Evolutionary conservation across 2,797 vertebrate genomes (phyloP).

Genomic region (Esox masquinongy): DNA sequence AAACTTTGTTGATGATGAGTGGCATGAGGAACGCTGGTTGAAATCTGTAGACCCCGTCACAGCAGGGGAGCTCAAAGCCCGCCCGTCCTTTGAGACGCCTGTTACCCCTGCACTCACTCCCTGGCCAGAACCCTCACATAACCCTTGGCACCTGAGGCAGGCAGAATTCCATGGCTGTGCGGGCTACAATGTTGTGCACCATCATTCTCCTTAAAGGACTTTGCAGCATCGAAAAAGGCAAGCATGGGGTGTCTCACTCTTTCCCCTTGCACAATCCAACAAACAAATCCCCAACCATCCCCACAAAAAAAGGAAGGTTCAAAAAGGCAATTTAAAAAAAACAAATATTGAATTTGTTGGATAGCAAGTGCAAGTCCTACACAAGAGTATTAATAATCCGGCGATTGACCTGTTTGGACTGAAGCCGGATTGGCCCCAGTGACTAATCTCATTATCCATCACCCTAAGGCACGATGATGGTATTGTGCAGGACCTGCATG

Average conservation of each 20-base stretch:
- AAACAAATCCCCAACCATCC: constrained; percentile 17
- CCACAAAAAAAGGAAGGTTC: not conserved
- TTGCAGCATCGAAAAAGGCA: not conserved
- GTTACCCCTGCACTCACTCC: constrained; percentile 37
- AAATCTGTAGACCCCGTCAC: constrained; percentile 59
- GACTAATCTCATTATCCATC: constrained; percentile 79
- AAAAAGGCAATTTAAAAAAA: constrained; percentile 12
- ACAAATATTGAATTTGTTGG: constrained; percentile 42
- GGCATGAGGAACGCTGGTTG: constrained; percentile 69
- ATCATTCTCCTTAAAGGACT: constrained; percentile 21
- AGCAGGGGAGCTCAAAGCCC: constrained; percentile 47
- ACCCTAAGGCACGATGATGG: constrained; percentile 52
- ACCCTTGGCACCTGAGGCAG: constrained; percentile 26
- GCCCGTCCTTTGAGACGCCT: constrained; percentile 47
- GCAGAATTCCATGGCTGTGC: constrained; percentile 36
- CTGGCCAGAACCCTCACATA: constrained; percentile 58
- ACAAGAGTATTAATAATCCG: constrained; percentile 72
- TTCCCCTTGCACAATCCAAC: not conserved
- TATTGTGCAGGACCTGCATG: constrained; percentile 55
- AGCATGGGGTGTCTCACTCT: constrained; percentile 26
- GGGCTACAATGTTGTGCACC: constrained; percentile 20
- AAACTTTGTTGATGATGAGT: constrained; percentile 78
- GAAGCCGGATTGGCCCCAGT: constrained; percentile 65
- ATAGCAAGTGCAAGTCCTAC: constrained; percentile 48
- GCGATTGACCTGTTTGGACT: constrained; percentile 75